Evolutionary conservation across 1,140 invertebrate genomes (phyloP), one percentile per base, ranked within the genome.

Genomic region (Cephus cinctus): DNA sequence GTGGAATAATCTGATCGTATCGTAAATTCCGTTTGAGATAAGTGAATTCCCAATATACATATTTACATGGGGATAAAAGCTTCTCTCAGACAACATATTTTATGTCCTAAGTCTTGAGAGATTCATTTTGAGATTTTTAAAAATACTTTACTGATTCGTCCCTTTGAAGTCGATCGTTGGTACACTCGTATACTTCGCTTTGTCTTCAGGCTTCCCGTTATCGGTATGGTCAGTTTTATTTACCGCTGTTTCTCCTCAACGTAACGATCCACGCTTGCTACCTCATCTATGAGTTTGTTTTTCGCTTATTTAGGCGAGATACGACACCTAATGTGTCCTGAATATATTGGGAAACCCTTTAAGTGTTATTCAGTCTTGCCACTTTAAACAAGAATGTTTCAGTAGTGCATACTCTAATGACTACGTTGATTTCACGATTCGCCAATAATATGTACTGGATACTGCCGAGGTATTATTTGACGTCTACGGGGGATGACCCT

Each of bases 331-430:
- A 57, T 54, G 57, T 47, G 56, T 59, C 58, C 54, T 56, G 57
- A 54, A 57, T 57, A 58, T 60, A 60, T 53, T 48, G 23, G 50
- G 52, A 56, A 53, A 40, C 47, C 48, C 52, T 63, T n/a, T 65
- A 55, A 63, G 63, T 25, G 56, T 42, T 41, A 41, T 50, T 23
- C 51, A 54, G 56, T 56, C 50, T 27, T n/a, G 25, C 25, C 25
- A 27, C 6, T 27, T 27, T 27, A 27, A 27, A 27, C 25, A n/a
- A 27, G 25, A n/a, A 27, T n/a, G 25, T 27, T n/a, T 27, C 25
- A n/a, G 6, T n/a, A n/a, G 25, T 8, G 6, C n/a, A 6, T n/a
- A 8, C n/a, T 8, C 25, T n/a, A 6, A n/a, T n/a, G 23, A 39
- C 15, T 40, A 47, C 11, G 46, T 34, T 48, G 38, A 34, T 18